Evolutionary conservation across 2,888 invertebrate genomes (phyloP).

Genomic region (Synanthedon andrenaeformis): DNA sequence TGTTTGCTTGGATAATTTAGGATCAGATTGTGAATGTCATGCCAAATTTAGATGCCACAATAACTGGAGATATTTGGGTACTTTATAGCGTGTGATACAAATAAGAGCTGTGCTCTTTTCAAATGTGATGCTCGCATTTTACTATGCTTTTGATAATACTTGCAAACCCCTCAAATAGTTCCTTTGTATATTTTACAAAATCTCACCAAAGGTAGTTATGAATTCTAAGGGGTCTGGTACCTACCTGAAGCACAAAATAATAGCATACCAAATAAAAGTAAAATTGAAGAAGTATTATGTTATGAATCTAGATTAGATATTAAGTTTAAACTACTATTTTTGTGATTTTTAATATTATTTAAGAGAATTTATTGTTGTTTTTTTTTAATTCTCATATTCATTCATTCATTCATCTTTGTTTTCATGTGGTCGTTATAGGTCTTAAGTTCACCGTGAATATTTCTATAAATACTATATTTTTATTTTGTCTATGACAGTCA

Average conservation of each 20-base stretch:
- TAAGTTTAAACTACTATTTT: slow-evolving; percentile 8
- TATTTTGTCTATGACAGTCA: too few species aligned
- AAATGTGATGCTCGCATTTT: neutral
- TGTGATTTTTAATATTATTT: slow-evolving; percentile 5
- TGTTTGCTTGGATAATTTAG: slow-evolving; percentile 2
- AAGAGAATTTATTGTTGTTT: neutral
- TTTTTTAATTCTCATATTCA: neutral
- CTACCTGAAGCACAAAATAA: neutral
- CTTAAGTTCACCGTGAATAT: too few species aligned
- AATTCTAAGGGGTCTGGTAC: neutral
- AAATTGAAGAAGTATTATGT: slow-evolving; percentile 21
- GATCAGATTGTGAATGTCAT: neutral
- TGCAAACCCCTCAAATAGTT: too few species aligned
- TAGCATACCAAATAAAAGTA: slow-evolving; percentile 11
- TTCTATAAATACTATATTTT: too few species aligned
- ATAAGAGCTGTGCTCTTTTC: neutral
- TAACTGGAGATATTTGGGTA: neutral
- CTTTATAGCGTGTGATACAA: neutral
- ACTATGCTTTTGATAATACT: neutral
- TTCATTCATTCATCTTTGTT: too few species aligned
- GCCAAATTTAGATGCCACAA: neutral
- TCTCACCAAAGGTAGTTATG: neutral
- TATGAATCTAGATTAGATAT: slow-evolving; percentile 13
- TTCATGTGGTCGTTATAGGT: too few species aligned
- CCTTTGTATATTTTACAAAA: too few species aligned